Evolutionary conservation across 2,888 invertebrate genomes (phyloP), one percentile per base, ranked within the genome.

Genomic region (Agelastica alni): DNA sequence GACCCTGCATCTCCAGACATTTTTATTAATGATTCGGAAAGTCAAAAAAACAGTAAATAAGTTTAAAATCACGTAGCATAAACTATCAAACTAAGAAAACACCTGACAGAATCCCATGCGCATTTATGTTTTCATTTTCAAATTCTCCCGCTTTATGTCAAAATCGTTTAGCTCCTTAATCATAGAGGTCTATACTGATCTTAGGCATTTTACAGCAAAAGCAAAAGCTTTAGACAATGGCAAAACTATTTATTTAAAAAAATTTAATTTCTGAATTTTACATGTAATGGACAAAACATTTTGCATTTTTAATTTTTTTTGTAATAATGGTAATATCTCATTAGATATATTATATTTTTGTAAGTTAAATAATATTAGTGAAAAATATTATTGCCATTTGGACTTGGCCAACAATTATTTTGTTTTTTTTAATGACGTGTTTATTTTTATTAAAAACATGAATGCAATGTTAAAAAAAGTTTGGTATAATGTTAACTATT

Each of bases 1-100:
- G 60, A 48, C 2, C 58, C 34, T 6, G 26, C 18, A 20, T 56
- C 56, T 10, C 47, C 47, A 4, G 51, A 47, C 56, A 56, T 56
- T 41, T 37, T 39, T 14, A 16, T 37, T 46, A 26, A 17, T 9
- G 13, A 14, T 26, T 28, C 16, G n/a, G n/a, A 2, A 18, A 20
- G 10, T 17, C 18, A 39, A 39, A 20, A 31, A 14, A 10, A 17
- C 37, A 39, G 31, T 6, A 43, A 51, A 51, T 43, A 28, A 43
- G 44, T 51, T 51, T 10, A n/a, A 51, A 51, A 43, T 22, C n/a
- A 42, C 32, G 18, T 44, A 31, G 12, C 34, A 13, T 28, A 49
- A 41, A 32, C 10, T 44, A 44, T 12, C n/a, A n/a, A n/a, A n/a
- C n/a, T n/a, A n/a, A n/a, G 20, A 41, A 13, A 26, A 26, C 43